A percentile compares a stretch with the other conserved stretches of the same genome.
Evolutionary conservation across 2,797 vertebrate species (phyloP).

Genomic region (Carcharodon carcharias): DNA sequence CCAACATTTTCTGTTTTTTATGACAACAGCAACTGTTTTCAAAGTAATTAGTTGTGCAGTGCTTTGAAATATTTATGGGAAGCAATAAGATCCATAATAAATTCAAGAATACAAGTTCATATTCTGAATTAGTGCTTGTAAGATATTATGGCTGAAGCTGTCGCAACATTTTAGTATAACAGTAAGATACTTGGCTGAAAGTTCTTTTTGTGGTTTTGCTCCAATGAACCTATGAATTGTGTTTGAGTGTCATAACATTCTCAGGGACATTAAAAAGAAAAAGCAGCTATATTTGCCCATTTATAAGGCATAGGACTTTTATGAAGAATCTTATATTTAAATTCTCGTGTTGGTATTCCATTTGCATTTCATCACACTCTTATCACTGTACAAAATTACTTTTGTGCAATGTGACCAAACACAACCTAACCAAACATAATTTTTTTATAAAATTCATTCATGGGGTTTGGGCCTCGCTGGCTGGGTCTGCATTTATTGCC

Average conservation of each 20-base stretch:
- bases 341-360: not conserved
- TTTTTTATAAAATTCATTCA: too few species aligned
- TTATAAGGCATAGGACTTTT: not conserved
- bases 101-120: not conserved
- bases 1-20: not conserved
- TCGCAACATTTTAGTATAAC: not conserved
- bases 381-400: not conserved
- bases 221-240: not conserved
- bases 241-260: too few species aligned
- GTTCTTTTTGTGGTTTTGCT: not conserved
- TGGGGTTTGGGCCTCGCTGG: too few species aligned
- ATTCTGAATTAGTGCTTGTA: not conserved
- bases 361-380: not conserved
- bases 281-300: not conserved
- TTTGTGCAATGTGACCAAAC: not conserved
- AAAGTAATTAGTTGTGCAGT: not conserved
- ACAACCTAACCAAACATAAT: not conserved
- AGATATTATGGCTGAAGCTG: not conserved
- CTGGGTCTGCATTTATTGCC: too few species aligned
- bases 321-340: too few species aligned
- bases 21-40: not conserved
- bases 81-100: not conserved
- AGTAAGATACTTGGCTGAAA: not conserved
- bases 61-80: not conserved
- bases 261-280: not conserved